phyloP scores from a whole-genome alignment of 2,888 invertebrate species.

The Troides helena region DNA sequence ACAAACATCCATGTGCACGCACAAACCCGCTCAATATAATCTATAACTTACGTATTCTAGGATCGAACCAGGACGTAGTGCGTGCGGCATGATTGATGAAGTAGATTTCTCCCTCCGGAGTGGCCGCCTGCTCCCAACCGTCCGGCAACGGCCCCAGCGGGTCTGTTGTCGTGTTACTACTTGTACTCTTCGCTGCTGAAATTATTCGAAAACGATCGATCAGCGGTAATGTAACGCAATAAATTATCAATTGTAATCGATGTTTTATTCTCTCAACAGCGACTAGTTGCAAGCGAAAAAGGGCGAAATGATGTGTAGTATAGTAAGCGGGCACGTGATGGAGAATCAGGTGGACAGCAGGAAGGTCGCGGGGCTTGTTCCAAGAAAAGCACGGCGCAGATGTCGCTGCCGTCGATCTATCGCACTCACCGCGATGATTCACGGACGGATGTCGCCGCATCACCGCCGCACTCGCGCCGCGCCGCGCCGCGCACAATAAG shows the following conservation, averaged over 20 bases:
- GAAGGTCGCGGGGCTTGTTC: constrained; percentile 65
- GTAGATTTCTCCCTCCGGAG: constrained; percentile 92
- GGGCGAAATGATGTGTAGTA: neutral
- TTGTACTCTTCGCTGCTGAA: constrained; percentile 80
- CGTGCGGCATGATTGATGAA: constrained; percentile 95
- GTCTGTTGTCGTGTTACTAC: constrained; percentile 75
- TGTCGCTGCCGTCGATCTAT: constrained; percentile 37
- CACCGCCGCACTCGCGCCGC: constrained; percentile 34
- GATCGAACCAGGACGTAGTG: constrained; percentile 99
- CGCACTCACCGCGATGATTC: constrained; percentile 53
- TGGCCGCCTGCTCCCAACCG: constrained; percentile 93
- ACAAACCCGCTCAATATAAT: constrained; percentile 6
- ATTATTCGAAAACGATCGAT: constrained; percentile 60
- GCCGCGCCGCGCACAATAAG: constrained; percentile 21
- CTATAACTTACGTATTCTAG: constrained; percentile 93
- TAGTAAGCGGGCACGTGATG: constrained; percentile 17
- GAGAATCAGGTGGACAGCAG: constrained; percentile 54
- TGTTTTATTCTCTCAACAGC: constrained; percentile 71
- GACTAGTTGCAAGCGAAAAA: constrained; percentile 68
- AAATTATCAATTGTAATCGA: constrained; percentile 38
- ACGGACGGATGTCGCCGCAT: constrained; percentile 41
- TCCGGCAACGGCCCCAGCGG: constrained; percentile 89
- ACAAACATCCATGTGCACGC: neutral
- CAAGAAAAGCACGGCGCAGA: constrained; percentile 54
- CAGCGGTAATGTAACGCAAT: constrained; percentile 35